Conservation (phyloP, 2,888 invertebrate genomes). For the Lepidochrysops patricia region DNA sequence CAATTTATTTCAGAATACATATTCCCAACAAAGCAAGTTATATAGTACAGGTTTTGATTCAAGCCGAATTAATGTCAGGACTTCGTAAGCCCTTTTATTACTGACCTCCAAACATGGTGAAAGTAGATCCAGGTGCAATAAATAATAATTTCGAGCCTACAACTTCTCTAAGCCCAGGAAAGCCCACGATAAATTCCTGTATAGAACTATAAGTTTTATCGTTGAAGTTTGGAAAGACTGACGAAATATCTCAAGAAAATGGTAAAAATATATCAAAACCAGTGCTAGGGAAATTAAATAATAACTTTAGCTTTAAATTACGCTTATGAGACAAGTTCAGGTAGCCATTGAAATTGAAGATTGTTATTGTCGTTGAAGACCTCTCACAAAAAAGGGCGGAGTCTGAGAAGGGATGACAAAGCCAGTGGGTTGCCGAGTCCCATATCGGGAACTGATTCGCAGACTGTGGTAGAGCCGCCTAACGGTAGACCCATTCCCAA, state of each 20-base stretch:
- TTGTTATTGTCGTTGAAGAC: not conserved
- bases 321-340: not conserved
- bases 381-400: not conserved
- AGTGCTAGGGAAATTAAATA: not conserved
- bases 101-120: not conserved
- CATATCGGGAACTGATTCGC: conserved; percentile 18
- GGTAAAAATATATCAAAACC: not conserved
- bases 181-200: not conserved
- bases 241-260: not conserved
- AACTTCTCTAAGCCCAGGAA: not conserved
- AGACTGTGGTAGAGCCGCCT: conserved; percentile 15
- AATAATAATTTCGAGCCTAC: not conserved
- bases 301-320: not conserved
- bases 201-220: not conserved
- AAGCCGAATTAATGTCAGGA: not conserved
- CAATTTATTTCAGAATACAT: conserved; percentile 20
- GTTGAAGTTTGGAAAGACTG: not conserved
- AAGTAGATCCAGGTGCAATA: not conserved
- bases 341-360: not conserved
- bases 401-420: not conserved
- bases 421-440: not conserved
- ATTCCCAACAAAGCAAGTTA: conserved; percentile 17
- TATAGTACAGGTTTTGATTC: not conserved
- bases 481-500: not conserved
- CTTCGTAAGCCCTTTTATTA: not conserved